Percentiles rank a stretch among this genome's conserved stretches.
Evolutionary conservation across 2,797 vertebrate species (phyloP).

Genomic region (Epinephelus malabaricus): DNA sequence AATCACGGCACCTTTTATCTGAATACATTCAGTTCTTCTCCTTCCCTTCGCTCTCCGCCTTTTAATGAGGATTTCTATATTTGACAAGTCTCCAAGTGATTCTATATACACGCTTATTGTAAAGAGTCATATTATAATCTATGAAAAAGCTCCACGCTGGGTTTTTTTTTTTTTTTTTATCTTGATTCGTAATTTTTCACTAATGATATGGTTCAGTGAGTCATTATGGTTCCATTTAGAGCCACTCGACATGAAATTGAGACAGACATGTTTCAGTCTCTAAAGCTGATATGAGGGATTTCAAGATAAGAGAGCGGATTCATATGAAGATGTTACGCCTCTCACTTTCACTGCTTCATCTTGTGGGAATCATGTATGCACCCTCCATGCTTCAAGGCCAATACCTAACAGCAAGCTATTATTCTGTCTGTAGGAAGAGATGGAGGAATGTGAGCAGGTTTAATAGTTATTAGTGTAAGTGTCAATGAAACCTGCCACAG

Average conservation of each 20-base stretch:
- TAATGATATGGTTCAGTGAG: conserved; percentile 10
- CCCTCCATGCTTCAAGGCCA: conserved; percentile 4
- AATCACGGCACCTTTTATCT: background rate
- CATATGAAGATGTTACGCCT: background rate
- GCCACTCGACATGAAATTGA: background rate
- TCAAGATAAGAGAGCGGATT: background rate
- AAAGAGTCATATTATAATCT: background rate
- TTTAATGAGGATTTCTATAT: conserved; percentile 10
- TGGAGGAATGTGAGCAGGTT: background rate
- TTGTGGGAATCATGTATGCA: conserved; percentile 3
- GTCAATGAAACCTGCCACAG: conserved; percentile 27
- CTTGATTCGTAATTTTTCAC: background rate
- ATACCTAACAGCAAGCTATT: conserved; percentile 29
- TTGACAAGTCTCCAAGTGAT: conserved; percentile 8
- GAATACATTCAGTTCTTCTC: background rate
- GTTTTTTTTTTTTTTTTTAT: background rate
- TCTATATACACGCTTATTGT: background rate
- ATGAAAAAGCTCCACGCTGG: background rate
- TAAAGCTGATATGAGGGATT: background rate
- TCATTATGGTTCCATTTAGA: conserved; percentile 15
- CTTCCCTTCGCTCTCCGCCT: background rate
- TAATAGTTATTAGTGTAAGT: conserved; percentile 48
- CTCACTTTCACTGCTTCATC: conserved; percentile 17
- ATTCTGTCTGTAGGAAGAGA: conserved; percentile 5
- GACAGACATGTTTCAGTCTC: conserved; percentile 8